A percentile compares a stretch with the other conserved stretches of the same genome.
These are phyloP conservation scores for Lacerta viridis DNA, from an alignment of 2,797 vertebrate genomes.

Conservation along the genomic window DNA sequence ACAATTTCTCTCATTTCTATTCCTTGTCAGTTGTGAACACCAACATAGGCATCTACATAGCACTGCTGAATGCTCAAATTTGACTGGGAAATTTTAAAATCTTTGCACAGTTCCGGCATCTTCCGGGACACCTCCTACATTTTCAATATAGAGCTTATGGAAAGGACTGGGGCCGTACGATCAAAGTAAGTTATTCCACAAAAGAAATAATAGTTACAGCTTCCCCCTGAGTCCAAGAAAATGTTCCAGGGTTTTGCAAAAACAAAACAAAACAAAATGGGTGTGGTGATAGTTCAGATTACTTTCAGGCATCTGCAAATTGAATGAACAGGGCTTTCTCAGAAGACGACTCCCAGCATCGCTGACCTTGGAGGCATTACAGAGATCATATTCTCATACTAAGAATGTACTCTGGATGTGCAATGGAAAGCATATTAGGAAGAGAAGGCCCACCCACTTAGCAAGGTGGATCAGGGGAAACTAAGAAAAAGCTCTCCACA, in stretches of 20 bases:
- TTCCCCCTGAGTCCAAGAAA: background rate
- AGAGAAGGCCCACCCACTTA: slow-evolving; percentile 57
- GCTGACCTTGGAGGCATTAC: slow-evolving; percentile 43
- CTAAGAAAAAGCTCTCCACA: background rate
- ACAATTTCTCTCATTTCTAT: background rate
- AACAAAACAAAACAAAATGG: background rate
- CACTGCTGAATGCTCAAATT: background rate
- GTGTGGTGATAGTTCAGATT: slow-evolving; percentile 30
- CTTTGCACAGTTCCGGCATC: background rate
- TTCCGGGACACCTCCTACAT: background rate
- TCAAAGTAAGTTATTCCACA: slow-evolving; percentile 6
- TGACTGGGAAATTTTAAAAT: background rate
- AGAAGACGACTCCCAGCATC: slow-evolving; percentile 45
- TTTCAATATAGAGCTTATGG: background rate
- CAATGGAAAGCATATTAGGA: slow-evolving; percentile 57
- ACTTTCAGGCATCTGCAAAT: slow-evolving; percentile 45
- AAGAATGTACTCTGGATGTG: slow-evolving; percentile 43
- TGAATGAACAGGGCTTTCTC: slow-evolving; percentile 46
- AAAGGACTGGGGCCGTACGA: background rate
- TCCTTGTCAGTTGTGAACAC: background rate
- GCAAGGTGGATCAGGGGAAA: slow-evolving; percentile 10
- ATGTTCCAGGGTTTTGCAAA: slow-evolving; percentile 33
- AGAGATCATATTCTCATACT: slow-evolving; percentile 46
- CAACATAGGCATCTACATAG: background rate
- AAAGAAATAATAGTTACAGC: slow-evolving; percentile 15